Percentiles rank a stretch among this genome's conserved stretches.
Evolutionary conservation across 1,140 invertebrate species (phyloP).

Genomic region (Homalodisca vitripennis): DNA sequence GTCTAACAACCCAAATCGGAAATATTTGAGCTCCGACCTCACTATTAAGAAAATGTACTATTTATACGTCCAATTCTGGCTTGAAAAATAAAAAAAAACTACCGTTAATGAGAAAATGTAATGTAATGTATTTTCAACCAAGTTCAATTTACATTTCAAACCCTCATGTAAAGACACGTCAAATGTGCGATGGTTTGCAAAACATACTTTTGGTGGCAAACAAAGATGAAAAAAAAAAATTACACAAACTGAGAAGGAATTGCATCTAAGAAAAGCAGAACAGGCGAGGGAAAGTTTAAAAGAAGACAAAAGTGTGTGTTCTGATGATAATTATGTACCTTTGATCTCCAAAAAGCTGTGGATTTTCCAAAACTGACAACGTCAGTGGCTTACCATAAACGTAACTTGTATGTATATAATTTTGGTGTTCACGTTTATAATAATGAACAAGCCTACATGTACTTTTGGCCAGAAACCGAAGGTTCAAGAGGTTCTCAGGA

Average conservation of each 20-base stretch:
- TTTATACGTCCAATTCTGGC: slow-evolving; percentile 49
- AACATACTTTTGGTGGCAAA: slow-evolving; percentile 32
- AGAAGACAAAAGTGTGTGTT: slow-evolving; percentile 29
- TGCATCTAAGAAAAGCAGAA: slow-evolving; percentile 35
- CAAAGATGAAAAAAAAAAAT: slow-evolving; percentile 32
- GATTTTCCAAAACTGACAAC: slow-evolving; percentile 38
- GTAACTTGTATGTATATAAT: slow-evolving; percentile 42
- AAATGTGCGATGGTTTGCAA: slow-evolving; percentile 36
- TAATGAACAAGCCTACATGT: slow-evolving; percentile 31
- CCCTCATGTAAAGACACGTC: slow-evolving; percentile 45
- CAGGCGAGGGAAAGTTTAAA: slow-evolving; percentile 27
- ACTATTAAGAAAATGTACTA: slow-evolving; percentile 52
- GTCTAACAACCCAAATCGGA: slow-evolving; percentile 49
- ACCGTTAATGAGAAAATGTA: slow-evolving; percentile 52
- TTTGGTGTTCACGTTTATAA: slow-evolving; percentile 36
- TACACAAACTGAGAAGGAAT: slow-evolving; percentile 34
- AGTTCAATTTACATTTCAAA: slow-evolving; percentile 52
- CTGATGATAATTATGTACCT: slow-evolving; percentile 31
- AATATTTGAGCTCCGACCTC: slow-evolving; percentile 49
- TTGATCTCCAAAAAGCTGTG: slow-evolving; percentile 39
- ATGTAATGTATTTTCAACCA: slow-evolving; percentile 51
- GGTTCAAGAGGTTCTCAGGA: slow-evolving; percentile 36
- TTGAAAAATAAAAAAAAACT: slow-evolving; percentile 44
- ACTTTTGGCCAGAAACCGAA: slow-evolving; percentile 36
- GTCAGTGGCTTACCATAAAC: slow-evolving; percentile 42